Evolutionary conservation across 1,140 invertebrate genomes (phyloP).

Genomic region (Tribolium castaneum): DNA sequence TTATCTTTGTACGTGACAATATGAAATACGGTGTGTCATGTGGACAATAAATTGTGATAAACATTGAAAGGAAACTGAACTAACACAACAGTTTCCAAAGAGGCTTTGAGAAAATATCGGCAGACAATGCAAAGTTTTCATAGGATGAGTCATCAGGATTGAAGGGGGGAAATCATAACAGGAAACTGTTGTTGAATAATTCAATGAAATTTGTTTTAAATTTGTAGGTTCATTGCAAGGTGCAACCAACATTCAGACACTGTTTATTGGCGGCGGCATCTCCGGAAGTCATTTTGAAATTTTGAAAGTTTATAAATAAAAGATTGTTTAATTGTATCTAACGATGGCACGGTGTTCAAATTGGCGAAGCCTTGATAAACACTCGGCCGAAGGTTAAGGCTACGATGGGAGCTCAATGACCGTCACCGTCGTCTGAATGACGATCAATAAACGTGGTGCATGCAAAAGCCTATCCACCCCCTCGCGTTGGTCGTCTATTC

Average conservation of each 20-base stretch:
- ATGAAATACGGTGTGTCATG: background rate
- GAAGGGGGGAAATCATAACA: background rate
- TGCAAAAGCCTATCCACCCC: slow-evolving; percentile 26
- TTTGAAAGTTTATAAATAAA: slow-evolving; percentile 13
- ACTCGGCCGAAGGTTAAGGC: slow-evolving; percentile 52
- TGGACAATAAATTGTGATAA: background rate
- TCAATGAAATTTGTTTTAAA: background rate
- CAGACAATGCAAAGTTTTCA: background rate
- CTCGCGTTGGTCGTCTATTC: background rate
- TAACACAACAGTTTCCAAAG: background rate
- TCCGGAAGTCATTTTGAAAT: background rate
- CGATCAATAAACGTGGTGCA: slow-evolving; percentile 40
- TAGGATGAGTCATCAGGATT: background rate
- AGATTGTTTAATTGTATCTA: slow-evolving; percentile 18
- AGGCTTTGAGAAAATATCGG: background rate
- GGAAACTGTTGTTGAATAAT: background rate
- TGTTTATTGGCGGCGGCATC: background rate
- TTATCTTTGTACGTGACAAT: background rate
- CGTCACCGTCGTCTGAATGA: slow-evolving; percentile 42
- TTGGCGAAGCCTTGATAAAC: slow-evolving; percentile 39
- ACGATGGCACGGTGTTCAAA: background rate
- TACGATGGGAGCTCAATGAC: slow-evolving; percentile 52
- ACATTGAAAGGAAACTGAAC: background rate
- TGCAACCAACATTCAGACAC: background rate
- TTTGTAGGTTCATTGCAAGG: background rate